Conservation (phyloP, 2,888 invertebrate species). For the Aricia artaxerxes region DNA sequence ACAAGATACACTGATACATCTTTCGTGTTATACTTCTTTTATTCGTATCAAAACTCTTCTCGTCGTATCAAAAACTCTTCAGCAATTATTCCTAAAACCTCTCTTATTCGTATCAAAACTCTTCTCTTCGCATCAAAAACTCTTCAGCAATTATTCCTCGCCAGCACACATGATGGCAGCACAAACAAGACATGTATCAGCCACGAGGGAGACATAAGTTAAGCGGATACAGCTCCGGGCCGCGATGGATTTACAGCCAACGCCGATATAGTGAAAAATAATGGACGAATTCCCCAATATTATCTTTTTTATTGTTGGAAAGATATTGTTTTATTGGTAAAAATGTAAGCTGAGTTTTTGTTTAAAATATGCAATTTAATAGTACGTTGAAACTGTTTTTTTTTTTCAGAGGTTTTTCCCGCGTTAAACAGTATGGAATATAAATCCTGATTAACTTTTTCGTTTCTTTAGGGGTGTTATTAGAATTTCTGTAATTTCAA, state of each 20-base stretch:
- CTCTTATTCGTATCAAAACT: no score
- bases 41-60: no score
- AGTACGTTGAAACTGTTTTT: no score
- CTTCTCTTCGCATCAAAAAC: neutral
- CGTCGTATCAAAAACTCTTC: neutral
- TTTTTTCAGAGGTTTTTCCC: no score
- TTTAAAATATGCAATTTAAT: neutral
- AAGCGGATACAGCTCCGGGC: slow-evolving; percentile 64
- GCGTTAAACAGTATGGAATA: no score
- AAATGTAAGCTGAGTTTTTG: neutral
- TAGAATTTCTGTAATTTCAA: no score
- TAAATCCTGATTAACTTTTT: no score
- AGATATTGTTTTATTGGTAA: slow-evolving; percentile 6
- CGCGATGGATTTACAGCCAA: slow-evolving; percentile 49
- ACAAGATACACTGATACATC: no score
- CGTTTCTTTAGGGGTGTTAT: no score
- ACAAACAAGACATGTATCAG: slow-evolving; percentile 47
- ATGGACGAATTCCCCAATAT: slow-evolving; percentile 48
- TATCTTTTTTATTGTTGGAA: slow-evolving; percentile 11
- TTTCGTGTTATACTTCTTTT: no score
- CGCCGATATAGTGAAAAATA: slow-evolving; percentile 59
- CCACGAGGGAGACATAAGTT: slow-evolving; percentile 73
- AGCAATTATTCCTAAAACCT: neutral
- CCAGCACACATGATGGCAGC: slow-evolving; percentile 37
- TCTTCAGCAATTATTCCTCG: neutral